Percentiles rank a stretch among this genome's conserved stretches.
Conservation (phyloP, 2,888 invertebrate species). For the Tetragonisca angustula region DNA sequence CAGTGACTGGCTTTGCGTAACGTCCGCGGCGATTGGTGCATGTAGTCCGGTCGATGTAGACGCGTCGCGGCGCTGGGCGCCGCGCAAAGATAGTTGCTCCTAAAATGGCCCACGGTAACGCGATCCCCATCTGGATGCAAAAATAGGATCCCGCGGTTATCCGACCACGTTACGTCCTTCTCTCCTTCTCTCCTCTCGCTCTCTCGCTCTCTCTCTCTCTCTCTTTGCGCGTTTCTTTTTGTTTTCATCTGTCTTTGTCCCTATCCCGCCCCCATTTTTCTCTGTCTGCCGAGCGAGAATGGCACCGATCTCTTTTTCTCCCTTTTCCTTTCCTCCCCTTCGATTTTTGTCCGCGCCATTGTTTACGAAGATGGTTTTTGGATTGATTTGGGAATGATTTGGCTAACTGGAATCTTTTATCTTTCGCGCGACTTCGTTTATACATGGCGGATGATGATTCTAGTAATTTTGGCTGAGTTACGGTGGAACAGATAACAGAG, state of each 20-base stretch:
- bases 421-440: not conserved
- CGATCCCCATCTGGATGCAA: constrained; percentile 84
- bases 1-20: constrained; percentile 82
- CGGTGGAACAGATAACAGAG: not conserved
- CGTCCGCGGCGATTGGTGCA: constrained; percentile 70
- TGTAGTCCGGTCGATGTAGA: constrained; percentile 66
- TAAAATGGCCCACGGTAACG: constrained; percentile 88
- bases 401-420: not conserved
- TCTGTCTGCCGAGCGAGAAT: constrained; percentile 20
- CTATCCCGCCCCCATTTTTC: not conserved
- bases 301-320: constrained; percentile 32
- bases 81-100: constrained; percentile 86
- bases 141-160: constrained; percentile 85
- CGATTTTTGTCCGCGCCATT: not conserved
- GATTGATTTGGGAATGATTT: not conserved
- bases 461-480: not conserved
- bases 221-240: not conserved
- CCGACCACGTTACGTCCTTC: constrained; percentile 61
- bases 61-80: constrained; percentile 77
- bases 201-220: not conserved
- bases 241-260: constrained; percentile 29
- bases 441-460: not conserved
- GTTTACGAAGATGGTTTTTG: not conserved
- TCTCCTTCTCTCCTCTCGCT: constrained; percentile 32
- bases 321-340: not conserved